A percentile compares a stretch with the other conserved stretches of the same genome.
Evolutionary conservation across 2,888 invertebrate genomes (phyloP).

Genomic region (Pseudococcus longispinus): DNA sequence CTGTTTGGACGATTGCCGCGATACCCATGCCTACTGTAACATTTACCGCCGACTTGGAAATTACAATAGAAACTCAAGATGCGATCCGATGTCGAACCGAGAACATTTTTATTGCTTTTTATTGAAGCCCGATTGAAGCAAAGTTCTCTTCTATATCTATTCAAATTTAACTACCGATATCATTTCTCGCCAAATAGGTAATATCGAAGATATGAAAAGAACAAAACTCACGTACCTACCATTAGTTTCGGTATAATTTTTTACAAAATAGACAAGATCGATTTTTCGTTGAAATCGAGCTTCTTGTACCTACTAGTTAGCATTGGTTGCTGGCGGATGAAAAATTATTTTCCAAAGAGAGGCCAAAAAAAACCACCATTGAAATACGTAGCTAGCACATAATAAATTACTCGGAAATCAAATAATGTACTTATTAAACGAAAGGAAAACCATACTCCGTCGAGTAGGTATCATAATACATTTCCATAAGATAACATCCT

Average conservation of each 20-base stretch:
- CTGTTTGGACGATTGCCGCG: background rate
- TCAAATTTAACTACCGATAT: too few species aligned
- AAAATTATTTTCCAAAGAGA: background rate
- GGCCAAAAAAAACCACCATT: background rate
- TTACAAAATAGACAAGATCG: background rate
- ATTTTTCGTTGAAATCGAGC: too few species aligned
- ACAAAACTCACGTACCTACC: background rate
- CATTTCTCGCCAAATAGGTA: too few species aligned
- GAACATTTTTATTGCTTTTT: background rate
- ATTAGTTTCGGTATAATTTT: background rate
- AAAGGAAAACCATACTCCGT: background rate
- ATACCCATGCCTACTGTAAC: background rate
- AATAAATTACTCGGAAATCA: background rate
- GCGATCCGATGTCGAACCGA: background rate
- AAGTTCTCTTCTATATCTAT: too few species aligned
- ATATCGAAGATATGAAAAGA: background rate
- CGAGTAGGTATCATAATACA: slow-evolving; percentile 15
- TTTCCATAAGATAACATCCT: background rate
- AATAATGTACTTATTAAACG: background rate
- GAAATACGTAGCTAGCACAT: background rate
- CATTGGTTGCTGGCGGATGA: background rate
- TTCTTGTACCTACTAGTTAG: background rate
- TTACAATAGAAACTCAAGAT: background rate
- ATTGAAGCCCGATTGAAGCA: background rate
- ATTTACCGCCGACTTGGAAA: background rate